A percentile compares a stretch with the other conserved stretches of the same genome.
Conservation (phyloP, 2,888 invertebrate genomes). For the Colostygia pectinataria region DNA sequence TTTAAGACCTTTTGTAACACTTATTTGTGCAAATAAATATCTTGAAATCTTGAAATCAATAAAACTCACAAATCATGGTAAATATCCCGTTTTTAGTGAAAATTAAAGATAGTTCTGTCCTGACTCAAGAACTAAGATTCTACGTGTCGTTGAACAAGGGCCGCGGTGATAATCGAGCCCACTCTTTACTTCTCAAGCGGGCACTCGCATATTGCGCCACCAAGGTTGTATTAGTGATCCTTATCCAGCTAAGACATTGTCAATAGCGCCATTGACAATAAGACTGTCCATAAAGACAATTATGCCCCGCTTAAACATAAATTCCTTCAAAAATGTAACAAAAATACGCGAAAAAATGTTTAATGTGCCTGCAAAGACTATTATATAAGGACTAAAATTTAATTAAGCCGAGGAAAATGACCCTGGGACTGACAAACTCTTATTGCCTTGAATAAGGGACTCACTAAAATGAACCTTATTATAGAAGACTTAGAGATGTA, state of each 20-base stretch:
- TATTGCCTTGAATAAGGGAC: neutral
- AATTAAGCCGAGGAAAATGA: slow-evolving; percentile 42
- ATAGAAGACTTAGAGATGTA: slow-evolving; percentile 17
- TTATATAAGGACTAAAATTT: slow-evolving; percentile 54
- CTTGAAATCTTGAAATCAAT: no score
- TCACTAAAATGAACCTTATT: slow-evolving; percentile 21
- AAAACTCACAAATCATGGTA: no score
- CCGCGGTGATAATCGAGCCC: no score
- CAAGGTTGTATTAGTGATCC: no score
- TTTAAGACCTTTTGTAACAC: no score
- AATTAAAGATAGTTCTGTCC: no score
- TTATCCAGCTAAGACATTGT: neutral
- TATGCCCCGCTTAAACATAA: neutral
- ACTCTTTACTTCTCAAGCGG: no score
- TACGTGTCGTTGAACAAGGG: no score
- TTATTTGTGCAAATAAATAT: no score
- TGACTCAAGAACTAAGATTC: no score
- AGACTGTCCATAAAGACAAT: slow-evolving; percentile 8
- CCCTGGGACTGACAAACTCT: slow-evolving; percentile 28
- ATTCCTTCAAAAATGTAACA: slow-evolving; percentile 22
- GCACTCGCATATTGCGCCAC: no score
- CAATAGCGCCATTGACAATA: neutral
- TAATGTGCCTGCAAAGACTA: slow-evolving; percentile 34
- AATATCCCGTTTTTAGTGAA: no score
- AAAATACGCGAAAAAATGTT: slow-evolving; percentile 36